These are phyloP conservation scores for Drosophila buzzatii DNA, from an alignment of 2,888 invertebrate species.

Conservation along the genomic window DNA sequence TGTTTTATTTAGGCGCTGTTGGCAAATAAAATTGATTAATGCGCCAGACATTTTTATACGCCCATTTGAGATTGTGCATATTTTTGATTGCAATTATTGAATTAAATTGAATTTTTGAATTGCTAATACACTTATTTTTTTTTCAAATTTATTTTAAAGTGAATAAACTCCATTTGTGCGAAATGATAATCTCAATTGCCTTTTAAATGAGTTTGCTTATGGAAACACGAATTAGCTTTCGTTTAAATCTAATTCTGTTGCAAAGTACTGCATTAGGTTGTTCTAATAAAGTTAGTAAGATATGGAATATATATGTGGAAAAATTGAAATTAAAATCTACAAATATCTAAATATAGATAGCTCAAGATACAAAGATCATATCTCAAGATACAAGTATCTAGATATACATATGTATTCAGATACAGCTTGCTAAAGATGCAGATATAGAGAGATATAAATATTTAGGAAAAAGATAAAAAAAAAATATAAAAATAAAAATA, in stretches of 20 bases:
- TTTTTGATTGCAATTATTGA: constrained; percentile 9
- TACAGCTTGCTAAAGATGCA: neutral
- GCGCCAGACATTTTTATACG: neutral
- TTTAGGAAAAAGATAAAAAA: too few species aligned
- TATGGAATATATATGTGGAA: too few species aligned
- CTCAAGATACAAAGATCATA: too few species aligned
- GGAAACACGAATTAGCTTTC: neutral
- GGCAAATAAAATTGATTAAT: constrained; percentile 28
- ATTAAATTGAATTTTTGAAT: constrained; percentile 31
- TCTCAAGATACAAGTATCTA: neutral
- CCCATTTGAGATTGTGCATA: constrained; percentile 26
- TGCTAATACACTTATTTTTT: constrained; percentile 12
- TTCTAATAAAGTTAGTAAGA: too few species aligned
- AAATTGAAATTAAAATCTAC: too few species aligned
- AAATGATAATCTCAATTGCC: constrained; percentile 16
- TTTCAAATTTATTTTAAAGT: constrained; percentile 20
- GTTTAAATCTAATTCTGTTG: neutral
- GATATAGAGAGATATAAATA: too few species aligned
- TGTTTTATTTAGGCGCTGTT: constrained; percentile 4
- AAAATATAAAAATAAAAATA: too few species aligned
- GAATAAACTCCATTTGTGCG: constrained; percentile 41
- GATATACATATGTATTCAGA: neutral
- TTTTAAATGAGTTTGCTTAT: neutral
- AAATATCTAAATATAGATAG: too few species aligned
- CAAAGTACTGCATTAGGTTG: too few species aligned